Conservation (phyloP, 2,888 invertebrate species). For the Phengaris arion region DNA sequence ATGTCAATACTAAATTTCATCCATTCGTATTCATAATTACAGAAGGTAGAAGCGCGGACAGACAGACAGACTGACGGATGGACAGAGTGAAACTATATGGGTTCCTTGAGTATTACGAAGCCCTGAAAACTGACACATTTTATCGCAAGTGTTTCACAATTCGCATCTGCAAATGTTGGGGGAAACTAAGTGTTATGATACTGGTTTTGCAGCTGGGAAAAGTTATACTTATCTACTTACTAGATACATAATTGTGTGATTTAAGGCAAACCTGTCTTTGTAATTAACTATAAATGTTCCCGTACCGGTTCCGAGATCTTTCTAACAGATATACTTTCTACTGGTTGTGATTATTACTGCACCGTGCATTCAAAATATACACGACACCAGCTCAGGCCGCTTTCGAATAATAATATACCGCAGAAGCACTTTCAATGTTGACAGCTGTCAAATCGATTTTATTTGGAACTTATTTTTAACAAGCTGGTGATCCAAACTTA, state of each 20-base stretch:
- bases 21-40: too few relatives aligned
- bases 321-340: constrained; percentile 30
- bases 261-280: constrained; percentile 12
- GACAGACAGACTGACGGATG: too few relatives aligned
- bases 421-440: background rate
- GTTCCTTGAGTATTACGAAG: too few relatives aligned
- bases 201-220: background rate
- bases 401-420: constrained; percentile 1
- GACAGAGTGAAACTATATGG: too few relatives aligned
- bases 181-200: background rate
- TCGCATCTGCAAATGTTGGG: background rate
- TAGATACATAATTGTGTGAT: constrained; percentile 27
- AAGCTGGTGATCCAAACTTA: too few relatives aligned
- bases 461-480: background rate
- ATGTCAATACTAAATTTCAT: too few relatives aligned
- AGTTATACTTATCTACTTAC: background rate
- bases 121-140: too few relatives aligned
- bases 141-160: background rate
- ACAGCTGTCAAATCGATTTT: background rate
- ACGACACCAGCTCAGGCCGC: background rate
- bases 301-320: constrained; percentile 33
- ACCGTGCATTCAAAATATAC: background rate
- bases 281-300: constrained; percentile 28
- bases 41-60: too few relatives aligned
- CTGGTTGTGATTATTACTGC: constrained; percentile 15